Evolutionary conservation across 2,888 invertebrate genomes (phyloP), one percentile per base, ranked within the genome.

Genomic region (Bombyx huttoni): DNA sequence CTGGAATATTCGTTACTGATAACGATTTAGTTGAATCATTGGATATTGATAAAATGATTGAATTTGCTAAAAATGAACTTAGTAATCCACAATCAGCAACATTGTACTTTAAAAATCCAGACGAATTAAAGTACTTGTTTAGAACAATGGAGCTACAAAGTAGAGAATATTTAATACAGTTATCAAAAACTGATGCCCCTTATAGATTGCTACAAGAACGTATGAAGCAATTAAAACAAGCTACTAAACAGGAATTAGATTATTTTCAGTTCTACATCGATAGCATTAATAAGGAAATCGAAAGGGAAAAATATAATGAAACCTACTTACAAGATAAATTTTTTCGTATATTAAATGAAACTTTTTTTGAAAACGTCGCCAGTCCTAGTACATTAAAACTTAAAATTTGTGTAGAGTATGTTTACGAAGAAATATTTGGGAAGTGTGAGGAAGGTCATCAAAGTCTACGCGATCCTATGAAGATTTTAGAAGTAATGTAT

Each of bases 361-460:
- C 68, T 9, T 88, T 88, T 67, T 86, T 80, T 56, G 76, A 84
- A 34, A 82, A 74, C 53, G 79, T 88, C 13, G 86, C 88, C 1
- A 83, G 82, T 63, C 83, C 79, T 5, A 64, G 58, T 53, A 82
- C 78, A 13, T 65, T 88, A 35, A 86, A 85, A 61, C 61, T 88
- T 46, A 82, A 81, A 71, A 86, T 87, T 54, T 88, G 88, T 61
- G 76, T 88, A 45, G 88, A 88, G 65, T 88, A 79, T 56, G 88
- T 88, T 24, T 88, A 87, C 54, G 85, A 87, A 66, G 76, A 86
- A 71, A 64, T 88, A 46, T 79, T 84, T 58, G 87, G 88, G 0
- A 86, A 86, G 59, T 83, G 84, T 61, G 87, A 88, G 61, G 88
- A 88, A 64, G 87, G 85, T 3, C 88, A 88, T 62, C 72, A 78